phyloP scores from a whole-genome alignment of 2,797 vertebrate genomes.

The Periparus ater region DNA sequence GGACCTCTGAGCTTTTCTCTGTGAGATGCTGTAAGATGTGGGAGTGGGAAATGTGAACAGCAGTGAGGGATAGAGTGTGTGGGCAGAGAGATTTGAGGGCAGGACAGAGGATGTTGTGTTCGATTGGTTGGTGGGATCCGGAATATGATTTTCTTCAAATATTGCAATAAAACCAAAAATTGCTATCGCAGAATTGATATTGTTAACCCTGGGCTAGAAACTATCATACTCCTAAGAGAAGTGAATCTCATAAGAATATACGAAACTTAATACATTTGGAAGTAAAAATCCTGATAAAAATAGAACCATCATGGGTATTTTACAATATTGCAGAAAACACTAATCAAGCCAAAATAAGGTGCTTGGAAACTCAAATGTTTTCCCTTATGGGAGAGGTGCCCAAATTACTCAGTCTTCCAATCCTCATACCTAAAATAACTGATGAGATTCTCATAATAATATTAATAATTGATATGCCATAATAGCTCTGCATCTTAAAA shows the following conservation, averaged over 20 bases:
- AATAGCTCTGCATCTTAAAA: neutral
- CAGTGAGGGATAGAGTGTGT: neutral
- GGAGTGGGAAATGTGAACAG: neutral
- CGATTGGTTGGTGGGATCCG: fast-evolving
- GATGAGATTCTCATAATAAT: neutral
- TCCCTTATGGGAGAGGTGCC: neutral
- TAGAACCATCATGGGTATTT: neutral
- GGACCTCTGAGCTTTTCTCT: neutral
- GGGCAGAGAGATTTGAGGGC: neutral
- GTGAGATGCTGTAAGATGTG: neutral
- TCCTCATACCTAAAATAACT: neutral
- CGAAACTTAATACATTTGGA: neutral
- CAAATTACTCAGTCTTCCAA: neutral
- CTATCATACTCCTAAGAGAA: neutral
- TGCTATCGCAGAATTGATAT: neutral
- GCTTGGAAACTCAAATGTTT: neutral
- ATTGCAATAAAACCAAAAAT: neutral
- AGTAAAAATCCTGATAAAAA: neutral
- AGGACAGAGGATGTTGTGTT: neutral
- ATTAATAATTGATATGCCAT: neutral
- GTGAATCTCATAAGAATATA: neutral
- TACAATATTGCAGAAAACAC: neutral
- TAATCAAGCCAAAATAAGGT: neutral
- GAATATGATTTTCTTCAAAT: neutral
- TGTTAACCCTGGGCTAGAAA: neutral